Base-by-base conservation (phyloP, 53 echinoderm and acorn worm species). In the Holothuria leucospilota region DNA sequence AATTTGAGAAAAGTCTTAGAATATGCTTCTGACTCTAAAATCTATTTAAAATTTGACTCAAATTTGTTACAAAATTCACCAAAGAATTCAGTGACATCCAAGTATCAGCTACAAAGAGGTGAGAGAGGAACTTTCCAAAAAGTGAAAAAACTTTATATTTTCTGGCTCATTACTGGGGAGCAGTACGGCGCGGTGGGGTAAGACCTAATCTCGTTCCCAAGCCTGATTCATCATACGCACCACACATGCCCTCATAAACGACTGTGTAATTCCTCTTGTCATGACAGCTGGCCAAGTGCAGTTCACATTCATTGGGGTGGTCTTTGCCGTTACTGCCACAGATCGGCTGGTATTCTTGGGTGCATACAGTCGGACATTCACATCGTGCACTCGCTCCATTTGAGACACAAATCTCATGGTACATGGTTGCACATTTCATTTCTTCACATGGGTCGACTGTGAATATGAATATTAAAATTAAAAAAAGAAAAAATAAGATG, bases 311-410 rank as follows among this genome's bases (percentile, higher is more conserved):
- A 63, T 93, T 96, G 28, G 68, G 59, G 65, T 96, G 91, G 86
- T 94, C 94, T 60, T 75, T 70, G 38, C 91, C 95, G 38, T 95
- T 87, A 30, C 95, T 93, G 2, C 93, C 95, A 77, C 95, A 95
- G 29, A 95, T 89, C 1, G 93, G 95, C 52, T 68, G 67, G 56
- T 87, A 88, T 13, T 26, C 27, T 81, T 73, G 87, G 26, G 59
- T 82, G 72, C 95, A 95, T 46, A 85, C 87, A 81, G 93, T 84
- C 4, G 91, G 86, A 79, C 98, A 97, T 0, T 95, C 88, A 46
- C 98, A 97, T 79, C 73, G 84, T 3, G 93, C 93, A 40, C 63
- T 84, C 16, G 27, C 34, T 21, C 95, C 93, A 82, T 82, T 66
- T n/a, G 62, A 68, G 15, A 77, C 69, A 41, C 91, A 91, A 15